phyloP scores from a whole-genome alignment of 2,888 invertebrate genomes.

The Bombyx huttoni region DNA sequence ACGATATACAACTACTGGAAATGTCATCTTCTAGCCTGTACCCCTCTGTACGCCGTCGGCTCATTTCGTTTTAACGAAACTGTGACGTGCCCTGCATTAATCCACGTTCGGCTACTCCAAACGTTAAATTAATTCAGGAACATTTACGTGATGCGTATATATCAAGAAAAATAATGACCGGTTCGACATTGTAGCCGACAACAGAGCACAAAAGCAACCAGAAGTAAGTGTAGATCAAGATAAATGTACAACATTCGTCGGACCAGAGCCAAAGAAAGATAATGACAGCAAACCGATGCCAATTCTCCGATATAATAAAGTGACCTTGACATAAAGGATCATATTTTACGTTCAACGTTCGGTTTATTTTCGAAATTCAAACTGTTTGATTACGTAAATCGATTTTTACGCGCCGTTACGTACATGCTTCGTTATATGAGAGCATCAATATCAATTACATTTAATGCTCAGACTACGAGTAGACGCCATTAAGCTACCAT shows the following conservation, averaged over 20 bases:
- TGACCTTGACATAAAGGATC: background rate
- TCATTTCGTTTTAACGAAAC: conserved; percentile 8
- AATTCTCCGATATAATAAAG: background rate
- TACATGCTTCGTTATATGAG: too few relatives aligned
- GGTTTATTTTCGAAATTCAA: background rate
- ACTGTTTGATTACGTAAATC: background rate
- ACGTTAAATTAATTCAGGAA: conserved; percentile 14
- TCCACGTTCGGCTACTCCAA: conserved; percentile 8
- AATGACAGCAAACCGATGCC: background rate
- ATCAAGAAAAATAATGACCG: conserved; percentile 2
- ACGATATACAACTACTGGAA: too few relatives aligned
- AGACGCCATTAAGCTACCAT: too few relatives aligned
- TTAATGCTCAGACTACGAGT: too few relatives aligned
- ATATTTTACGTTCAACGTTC: background rate
- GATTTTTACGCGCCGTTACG: background rate
- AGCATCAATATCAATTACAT: too few relatives aligned
- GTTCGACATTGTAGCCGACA: background rate
- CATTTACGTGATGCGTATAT: conserved; percentile 15
- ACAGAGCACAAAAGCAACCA: background rate
- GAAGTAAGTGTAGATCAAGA: background rate
- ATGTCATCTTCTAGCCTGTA: background rate
- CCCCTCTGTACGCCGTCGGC: background rate
- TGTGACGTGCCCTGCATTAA: conserved; percentile 11
- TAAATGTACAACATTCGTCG: background rate
- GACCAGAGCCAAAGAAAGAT: background rate